Evolutionary conservation across 1,140 invertebrate genomes (phyloP), one percentile per base, ranked within the genome.

Genomic region (Lepidurus couesii): DNA sequence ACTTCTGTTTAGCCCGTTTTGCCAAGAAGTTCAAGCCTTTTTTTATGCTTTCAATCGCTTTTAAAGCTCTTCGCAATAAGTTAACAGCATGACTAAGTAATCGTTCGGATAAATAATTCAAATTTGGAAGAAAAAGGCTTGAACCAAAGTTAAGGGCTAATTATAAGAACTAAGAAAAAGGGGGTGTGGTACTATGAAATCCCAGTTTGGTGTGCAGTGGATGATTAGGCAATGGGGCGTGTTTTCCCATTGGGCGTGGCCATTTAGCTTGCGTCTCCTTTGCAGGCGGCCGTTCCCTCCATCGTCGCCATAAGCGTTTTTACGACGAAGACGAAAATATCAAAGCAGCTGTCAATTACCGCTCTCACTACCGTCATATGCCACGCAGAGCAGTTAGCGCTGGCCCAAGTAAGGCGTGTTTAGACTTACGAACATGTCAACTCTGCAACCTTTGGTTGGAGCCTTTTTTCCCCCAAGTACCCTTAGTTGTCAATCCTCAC

Each of bases 311-410:
- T 34, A 44, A 44, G 43, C 75, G 75, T 42, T 77, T 42, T 44
- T 77, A 42, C 42, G 75, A 24, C 24, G 75, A 77, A n/a, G 75
- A 77, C 47, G 75, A 77, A 45, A 24, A 24, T 34, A 42, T 77
- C 44, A 44, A 47, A 26, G 43, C 75, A n/a, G 24, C 43, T 24
- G 75, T 77, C 24, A 34, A 21, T 8, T 77, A 45, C 44, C 75
- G 75, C 24, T 77, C 75, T 11, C 75, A 77, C 44, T 77, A 77
- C 42, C 34, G 47, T 44, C 75, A 47, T n/a, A 77, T 77, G 75
- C 75, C 75, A 7, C 26, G 75, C 16, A 44, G 75, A 44, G 43
- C 75, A 13, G 75, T 47, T 43, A 77, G 75, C 43, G 75, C 75
- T 44, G 75, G 75, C 42, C 75, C 75, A 65, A 65, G 53, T 65